Evolutionary conservation across 2,113 vertebrate genomes (phyloP).

Genomic region (Lichenostomus cassidix): DNA sequence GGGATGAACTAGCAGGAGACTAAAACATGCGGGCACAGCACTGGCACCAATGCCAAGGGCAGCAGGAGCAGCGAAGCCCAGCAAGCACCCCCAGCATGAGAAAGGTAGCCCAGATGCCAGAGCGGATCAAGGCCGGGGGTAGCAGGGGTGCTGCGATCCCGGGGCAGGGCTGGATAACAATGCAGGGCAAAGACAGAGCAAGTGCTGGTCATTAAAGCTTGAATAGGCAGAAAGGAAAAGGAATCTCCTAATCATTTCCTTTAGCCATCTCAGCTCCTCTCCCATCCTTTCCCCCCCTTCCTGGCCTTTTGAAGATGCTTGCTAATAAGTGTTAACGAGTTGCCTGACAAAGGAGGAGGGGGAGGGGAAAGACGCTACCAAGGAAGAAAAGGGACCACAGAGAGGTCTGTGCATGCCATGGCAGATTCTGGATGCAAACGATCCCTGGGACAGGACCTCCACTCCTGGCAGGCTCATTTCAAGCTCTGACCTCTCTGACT

Average conservation of each 20-base stretch:
- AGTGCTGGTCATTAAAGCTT: constrained; percentile 43
- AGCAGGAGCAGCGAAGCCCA: background rate
- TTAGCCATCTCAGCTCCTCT: constrained; percentile 53
- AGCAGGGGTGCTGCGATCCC: background rate
- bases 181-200: constrained; percentile 33
- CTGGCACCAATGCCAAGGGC: background rate
- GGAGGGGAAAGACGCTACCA: background rate
- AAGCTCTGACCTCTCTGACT: background rate
- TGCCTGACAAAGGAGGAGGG: constrained; percentile 50
- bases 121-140: background rate
- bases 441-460: background rate
- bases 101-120: background rate
- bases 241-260: constrained; percentile 66
- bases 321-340: constrained; percentile 68
- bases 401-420: background rate
- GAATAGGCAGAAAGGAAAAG: constrained; percentile 61
- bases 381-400: constrained; percentile 42
- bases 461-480: background rate
- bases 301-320: constrained; percentile 63
- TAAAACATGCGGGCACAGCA: background rate
- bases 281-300: constrained; percentile 4
- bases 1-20: background rate
- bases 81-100: background rate
- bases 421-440: background rate
- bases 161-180: constrained; percentile 15